Base-by-base conservation (phyloP, 2,113 vertebrate species). In the Colius striatus region DNA sequence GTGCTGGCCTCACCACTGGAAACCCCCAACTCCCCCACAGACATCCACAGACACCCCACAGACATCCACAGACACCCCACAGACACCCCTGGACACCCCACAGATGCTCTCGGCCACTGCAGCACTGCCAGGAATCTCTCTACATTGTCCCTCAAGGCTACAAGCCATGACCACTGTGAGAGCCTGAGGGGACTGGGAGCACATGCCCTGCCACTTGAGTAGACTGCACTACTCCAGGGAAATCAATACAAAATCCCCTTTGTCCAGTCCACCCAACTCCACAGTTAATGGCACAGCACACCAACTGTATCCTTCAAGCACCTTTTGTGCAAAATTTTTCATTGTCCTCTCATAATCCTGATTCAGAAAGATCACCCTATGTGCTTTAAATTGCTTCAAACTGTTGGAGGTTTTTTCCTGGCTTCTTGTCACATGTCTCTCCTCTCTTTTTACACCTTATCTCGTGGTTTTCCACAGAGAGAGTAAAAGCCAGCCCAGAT, bases 281-380 rank as follows among this genome's bases (percentile, higher is more conserved):
- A 63, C 23, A 14, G 1, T 2, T 48, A 22, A 10, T 2, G 20
- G 7, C 10, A 4, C 27, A 50, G n/a, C 3, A 1, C 1, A 34
- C 48, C 70, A 18, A 9, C 8, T 3, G 27, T 7, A 12, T 43
- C 65, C 34, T 60, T 66, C 20, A 38, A 17, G 8, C 2, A 10
- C n/a, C 18, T 48, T 23, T 2, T 11, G 14, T 16, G 30, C 13
- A 53, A 34, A 78, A n/a, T 13, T 7, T 83, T 65, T 84, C 19
- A 11, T 27, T 73, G 45, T 32, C 62, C 32, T 81, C 29, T 63
- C 82, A n/a, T 10, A 38, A 15, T 16, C 34, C 51, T 30, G 4
- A n/a, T 26, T 62, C 79, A 54, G 27, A 75, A 66, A 50, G 57
- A n/a, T n/a, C 21, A 66, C 8, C 25, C n/a, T 22, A 2, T 41